Evolutionary conservation across 92 coral and sea anemone species (phyloP), one percentile per base, ranked within the genome.

Genomic region (Phymanthus crucifer): DNA sequence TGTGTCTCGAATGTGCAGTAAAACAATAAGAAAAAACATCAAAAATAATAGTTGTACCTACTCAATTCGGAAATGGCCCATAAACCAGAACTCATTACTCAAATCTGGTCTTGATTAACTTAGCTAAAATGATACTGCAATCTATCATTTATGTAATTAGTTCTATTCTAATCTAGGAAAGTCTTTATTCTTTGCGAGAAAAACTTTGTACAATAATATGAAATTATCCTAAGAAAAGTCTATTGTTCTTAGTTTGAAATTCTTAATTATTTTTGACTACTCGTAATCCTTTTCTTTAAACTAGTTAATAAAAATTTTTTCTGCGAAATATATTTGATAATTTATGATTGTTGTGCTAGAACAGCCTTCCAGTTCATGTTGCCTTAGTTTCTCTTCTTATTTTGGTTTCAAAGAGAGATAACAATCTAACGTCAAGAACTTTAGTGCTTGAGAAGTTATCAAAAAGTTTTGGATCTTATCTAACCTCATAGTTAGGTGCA

Each of bases 371-470:
- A 77, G 13, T 69, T 9, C 3, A 13, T 69, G 24, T 34, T 69
- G 46, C 73, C 19, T 10, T 38, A 34, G 35, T 32, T 32, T 69
- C 35, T 69, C 34, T 34, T 34, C 34, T 68, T 68, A 68, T 68
- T 68, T 68, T 68, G 23, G 72, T 68, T 35, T 68, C 14, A 52
- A 23, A 26, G 16, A 24, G 46, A 77, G 81, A 77, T 77, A 77
- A 54, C 14, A 52, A 77, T 77, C 81, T 77, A 37, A 77, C 48
- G 26, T 77, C 24, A 31, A 54, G 14, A 77, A 61, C 72, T 18
- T 48, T 38, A 77, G 81, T 61, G 71, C 72, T 64, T 77, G 81
- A 77, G 46, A 33, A 75, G 50, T 75, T 75, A 75, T 76, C 80
- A 76, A 17, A 76, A 57, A 1, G 7, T 32, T 76, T 31, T 57